Conservation (phyloP, 2,797 vertebrate genomes). For the Gobio occitaniae region DNA sequence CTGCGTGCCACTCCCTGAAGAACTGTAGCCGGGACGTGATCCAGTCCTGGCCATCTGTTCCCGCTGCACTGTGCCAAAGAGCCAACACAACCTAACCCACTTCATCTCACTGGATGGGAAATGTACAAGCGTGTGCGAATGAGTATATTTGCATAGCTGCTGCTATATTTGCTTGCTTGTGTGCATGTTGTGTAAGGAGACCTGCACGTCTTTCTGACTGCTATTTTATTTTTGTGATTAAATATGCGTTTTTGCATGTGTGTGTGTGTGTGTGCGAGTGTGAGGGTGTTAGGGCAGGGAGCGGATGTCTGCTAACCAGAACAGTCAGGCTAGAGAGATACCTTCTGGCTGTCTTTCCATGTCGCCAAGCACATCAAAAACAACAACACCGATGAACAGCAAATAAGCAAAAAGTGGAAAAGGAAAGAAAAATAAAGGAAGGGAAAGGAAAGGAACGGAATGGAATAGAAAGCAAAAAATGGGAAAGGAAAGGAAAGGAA, state of each 20-base stretch:
- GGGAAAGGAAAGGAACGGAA: too few relatives aligned
- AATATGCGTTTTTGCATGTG: neutral
- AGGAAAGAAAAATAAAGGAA: neutral
- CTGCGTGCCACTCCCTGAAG: slow-evolving; percentile 56
- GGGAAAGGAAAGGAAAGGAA: too few relatives aligned
- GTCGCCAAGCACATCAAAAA: slow-evolving; percentile 44
- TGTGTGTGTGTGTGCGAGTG: slow-evolving; percentile 5
- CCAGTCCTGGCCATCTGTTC: slow-evolving; percentile 60
- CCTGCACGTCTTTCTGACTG: slow-evolving; percentile 12
- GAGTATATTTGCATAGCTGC: slow-evolving; percentile 42
- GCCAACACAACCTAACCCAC: slow-evolving; percentile 53
- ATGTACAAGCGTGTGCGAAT: neutral
- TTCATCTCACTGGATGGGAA: slow-evolving; percentile 25
- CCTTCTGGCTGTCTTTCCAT: slow-evolving; percentile 48
- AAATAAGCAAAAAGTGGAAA: neutral
- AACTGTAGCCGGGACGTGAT: slow-evolving; percentile 49
- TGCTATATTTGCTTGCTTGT: slow-evolving; percentile 35
- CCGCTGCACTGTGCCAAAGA: slow-evolving; percentile 49
- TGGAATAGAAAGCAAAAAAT: neutral
- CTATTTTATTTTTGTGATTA: slow-evolving; percentile 33
- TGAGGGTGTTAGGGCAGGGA: slow-evolving; percentile 2
- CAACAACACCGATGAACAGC: slow-evolving; percentile 34
- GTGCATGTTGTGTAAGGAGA: slow-evolving; percentile 18
- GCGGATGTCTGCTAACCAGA: slow-evolving; percentile 44
- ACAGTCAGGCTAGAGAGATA: slow-evolving; percentile 33